Percentiles rank a stretch among this genome's conserved stretches.
Conservation (phyloP, 2,797 vertebrate genomes). For the Xenentodon cancila region DNA sequence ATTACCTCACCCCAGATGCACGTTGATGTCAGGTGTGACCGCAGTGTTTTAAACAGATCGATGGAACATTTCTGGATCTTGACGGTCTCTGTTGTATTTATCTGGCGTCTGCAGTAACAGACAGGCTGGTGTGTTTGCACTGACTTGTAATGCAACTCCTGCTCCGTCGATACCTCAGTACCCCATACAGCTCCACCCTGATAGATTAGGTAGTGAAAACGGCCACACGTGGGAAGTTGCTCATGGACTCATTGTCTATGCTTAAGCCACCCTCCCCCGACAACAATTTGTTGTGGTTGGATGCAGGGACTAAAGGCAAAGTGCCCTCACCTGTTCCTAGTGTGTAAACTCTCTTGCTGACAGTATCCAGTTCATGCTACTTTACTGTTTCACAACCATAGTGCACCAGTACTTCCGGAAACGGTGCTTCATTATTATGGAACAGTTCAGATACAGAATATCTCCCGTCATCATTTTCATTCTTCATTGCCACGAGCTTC, state of each 20-base stretch:
- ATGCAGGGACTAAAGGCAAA: neutral
- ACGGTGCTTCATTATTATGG: too few relatives aligned
- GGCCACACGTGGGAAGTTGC: conserved; percentile 26
- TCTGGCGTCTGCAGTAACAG: conserved; percentile 14
- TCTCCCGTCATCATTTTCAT: too few relatives aligned
- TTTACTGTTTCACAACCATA: neutral
- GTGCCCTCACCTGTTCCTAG: too few relatives aligned
- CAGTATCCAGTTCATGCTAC: neutral
- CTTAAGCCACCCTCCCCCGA: conserved; percentile 5
- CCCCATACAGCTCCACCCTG: conserved; percentile 16
- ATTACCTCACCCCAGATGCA: neutral
- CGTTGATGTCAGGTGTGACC: too few relatives aligned
- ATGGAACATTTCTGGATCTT: neutral
- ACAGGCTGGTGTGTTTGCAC: conserved; percentile 38
- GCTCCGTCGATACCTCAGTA: conserved; percentile 41
- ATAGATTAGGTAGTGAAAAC: conserved; percentile 26
- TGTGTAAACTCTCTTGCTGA: too few relatives aligned
- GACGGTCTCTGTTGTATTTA: conserved; percentile 6
- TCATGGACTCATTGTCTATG: conserved; percentile 46
- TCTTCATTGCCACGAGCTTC: too few relatives aligned
- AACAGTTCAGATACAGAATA: too few relatives aligned
- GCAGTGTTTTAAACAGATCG: too few relatives aligned
- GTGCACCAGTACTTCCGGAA: too few relatives aligned
- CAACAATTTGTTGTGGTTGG: conserved; percentile 10
- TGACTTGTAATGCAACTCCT: conserved; percentile 58